phyloP scores from a whole-genome alignment of 2,797 vertebrate genomes.

The Bradypodion pumilum region DNA sequence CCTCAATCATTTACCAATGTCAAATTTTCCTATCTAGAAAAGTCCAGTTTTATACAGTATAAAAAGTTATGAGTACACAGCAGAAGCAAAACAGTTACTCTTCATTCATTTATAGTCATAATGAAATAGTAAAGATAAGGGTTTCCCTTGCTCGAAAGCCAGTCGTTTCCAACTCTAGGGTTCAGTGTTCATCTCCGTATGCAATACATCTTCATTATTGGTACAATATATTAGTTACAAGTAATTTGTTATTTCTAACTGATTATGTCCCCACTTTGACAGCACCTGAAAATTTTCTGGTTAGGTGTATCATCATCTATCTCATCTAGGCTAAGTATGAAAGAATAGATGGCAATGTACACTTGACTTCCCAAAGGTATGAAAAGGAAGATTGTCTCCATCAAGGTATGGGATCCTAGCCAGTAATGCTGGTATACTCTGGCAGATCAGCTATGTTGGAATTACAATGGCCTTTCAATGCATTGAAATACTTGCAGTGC shows the following conservation, averaged over 20 bases:
- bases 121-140: too few species aligned
- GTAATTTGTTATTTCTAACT: neutral
- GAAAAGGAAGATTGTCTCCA: neutral
- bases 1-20: neutral
- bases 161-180: too few species aligned
- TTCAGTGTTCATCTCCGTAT: too few species aligned
- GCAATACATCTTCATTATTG: neutral
- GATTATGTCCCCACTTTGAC: neutral
- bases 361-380: neutral
- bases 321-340: neutral
- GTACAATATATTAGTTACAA: neutral
- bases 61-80: too few species aligned
- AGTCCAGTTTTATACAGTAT: neutral
- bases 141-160: too few species aligned
- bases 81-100: neutral
- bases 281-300: neutral
- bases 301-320: neutral
- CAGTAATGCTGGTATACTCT: neutral
- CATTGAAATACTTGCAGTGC: neutral
- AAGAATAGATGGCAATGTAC: neutral
- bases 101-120: neutral
- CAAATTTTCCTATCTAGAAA: neutral
- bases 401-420: neutral
- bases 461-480: constrained; percentile 22
- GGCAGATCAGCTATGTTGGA: neutral